A percentile compares a stretch with the other conserved stretches of the same genome.
Conservation (phyloP, 2,888 invertebrate species). For the Branchipolynoe longqiensis region DNA sequence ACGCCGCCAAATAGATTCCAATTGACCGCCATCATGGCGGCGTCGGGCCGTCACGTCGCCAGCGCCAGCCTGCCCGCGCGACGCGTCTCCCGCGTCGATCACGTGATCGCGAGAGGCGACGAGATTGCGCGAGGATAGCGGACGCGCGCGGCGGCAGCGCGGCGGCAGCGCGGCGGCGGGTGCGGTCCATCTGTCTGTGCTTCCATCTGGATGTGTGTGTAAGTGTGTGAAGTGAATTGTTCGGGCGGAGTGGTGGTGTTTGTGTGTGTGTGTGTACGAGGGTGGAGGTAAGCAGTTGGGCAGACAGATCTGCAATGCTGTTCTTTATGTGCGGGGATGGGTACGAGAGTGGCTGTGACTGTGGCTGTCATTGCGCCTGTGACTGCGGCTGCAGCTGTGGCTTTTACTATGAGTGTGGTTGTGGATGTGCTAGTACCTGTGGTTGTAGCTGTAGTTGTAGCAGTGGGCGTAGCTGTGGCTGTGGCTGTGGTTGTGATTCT, state of each 20-base stretch:
- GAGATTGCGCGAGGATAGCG: slow-evolving; percentile 56
- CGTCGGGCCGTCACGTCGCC: neutral
- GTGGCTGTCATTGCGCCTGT: no score
- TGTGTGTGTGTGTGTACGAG: slow-evolving; percentile 30
- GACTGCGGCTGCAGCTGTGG: no score
- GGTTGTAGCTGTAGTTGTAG: no score
- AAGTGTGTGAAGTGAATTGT: neutral
- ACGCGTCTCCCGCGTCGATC: slow-evolving; percentile 20
- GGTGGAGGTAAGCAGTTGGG: no score
- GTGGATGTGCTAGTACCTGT: no score
- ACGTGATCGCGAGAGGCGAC: slow-evolving; percentile 49
- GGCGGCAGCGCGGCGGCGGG: neutral
- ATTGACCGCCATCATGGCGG: slow-evolving; percentile 28
- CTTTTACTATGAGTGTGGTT: no score
- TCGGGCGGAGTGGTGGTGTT: neutral
- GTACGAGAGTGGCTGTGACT: no score
- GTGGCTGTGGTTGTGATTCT: no score
- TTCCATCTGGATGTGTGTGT: neutral
- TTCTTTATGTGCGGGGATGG: no score
- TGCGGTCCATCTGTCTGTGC: neutral
- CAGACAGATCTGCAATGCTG: no score
- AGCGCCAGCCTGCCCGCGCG: neutral
- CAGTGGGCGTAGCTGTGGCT: no score
- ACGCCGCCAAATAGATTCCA: slow-evolving; percentile 37
- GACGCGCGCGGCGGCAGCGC: neutral